Evolutionary conservation across 1,140 invertebrate genomes (phyloP), one percentile per base, ranked within the genome.

Genomic region (Chironomus striatipennis): DNA sequence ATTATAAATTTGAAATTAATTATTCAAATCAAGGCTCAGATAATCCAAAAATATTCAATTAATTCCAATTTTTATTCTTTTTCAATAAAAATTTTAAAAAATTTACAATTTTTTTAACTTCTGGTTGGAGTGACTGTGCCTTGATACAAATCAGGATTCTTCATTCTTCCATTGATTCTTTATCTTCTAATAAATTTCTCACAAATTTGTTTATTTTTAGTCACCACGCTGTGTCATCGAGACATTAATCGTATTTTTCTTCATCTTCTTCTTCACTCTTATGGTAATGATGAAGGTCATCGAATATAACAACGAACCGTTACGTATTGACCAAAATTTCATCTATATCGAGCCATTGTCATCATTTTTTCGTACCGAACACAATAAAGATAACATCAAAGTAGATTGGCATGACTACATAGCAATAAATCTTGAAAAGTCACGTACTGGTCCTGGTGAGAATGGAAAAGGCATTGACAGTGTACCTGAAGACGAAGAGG

Each of bases 371-470:
- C 87, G 89, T 76, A 79, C 83, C 43, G 79, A 80, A 75, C 89
- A 90, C 65, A 81, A 83, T 73, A 80, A 42, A 18, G 42, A 73
- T 6, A 17, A 17, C 24, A 80, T 81, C n/a, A 88, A 86, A 77
- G 86, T 88, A 74, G 91, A 93, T 78, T 93, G 91, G 91, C 88
- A 92, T 78, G 85, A 93, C 79, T 88, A 90, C 75, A 80, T 83
- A 34, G 80, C 82, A 73, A 90, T 92, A 64, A 83, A 84, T 74
- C 81, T 89, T 76, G 80, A 87, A 47, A 79, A 83, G 70, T 76
- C 82, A 17, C 86, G 85, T 77, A 84, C 81, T 67, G 95, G 95
- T 1, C 93, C 95, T 67, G 95, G 96, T 15, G 94, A 95, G 84
- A 87, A 87, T 75, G 95, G 95, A 2, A 80, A 81, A 74, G 78